Base-by-base conservation (phyloP, 2,888 invertebrate genomes). In the Capitulum mitella region DNA sequence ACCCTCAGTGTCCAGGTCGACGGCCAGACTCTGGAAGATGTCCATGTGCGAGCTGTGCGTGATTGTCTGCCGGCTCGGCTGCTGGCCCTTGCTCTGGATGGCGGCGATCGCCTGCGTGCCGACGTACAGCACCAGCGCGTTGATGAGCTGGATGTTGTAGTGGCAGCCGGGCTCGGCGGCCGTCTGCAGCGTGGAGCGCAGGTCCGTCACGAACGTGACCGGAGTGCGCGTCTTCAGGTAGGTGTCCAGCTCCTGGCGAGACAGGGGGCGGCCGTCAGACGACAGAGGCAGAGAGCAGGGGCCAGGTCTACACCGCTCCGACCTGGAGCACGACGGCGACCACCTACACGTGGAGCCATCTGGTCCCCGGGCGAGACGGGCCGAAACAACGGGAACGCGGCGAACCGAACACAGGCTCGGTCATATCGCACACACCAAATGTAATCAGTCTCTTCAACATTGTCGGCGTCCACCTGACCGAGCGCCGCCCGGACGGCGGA, bases 41-140 rank as follows among this genome's bases (percentile, higher is more conserved):
- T 99, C 99, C 98, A 99, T 99, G 86, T 97, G 98, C 0, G 98
- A 93, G 51, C 97, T 97, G 86, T 98, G 98, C 1, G 97, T 95
- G 82, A 99, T 98, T n/a, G 97, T 98, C 75, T 95, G 92, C 92
- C 97, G 97, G 85, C 93, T 97, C 0, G 98, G 97, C 1, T 94
- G 92, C 83, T 93, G 92, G 77, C 94, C 93, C 86, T 97, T 97
- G 83, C 91, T 91, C 81, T 97, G 91, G 82, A 99, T 96, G 85
- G 92, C 91, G 5, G 91, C 90, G 83, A 99, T 98, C 8, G 98
- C 98, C 86, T 97, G 96, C 0, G 95, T 95, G 58, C 99, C 99
- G 79, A 99, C 98, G 85, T 99, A 98, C 83, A 99, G 88, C 26
- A 99, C 98, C 77, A 99, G 90, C 0, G 98, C 98, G 85, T 99